Base-by-base conservation (phyloP, 2,113 vertebrate species). In the Callospermophilus lateralis region DNA sequence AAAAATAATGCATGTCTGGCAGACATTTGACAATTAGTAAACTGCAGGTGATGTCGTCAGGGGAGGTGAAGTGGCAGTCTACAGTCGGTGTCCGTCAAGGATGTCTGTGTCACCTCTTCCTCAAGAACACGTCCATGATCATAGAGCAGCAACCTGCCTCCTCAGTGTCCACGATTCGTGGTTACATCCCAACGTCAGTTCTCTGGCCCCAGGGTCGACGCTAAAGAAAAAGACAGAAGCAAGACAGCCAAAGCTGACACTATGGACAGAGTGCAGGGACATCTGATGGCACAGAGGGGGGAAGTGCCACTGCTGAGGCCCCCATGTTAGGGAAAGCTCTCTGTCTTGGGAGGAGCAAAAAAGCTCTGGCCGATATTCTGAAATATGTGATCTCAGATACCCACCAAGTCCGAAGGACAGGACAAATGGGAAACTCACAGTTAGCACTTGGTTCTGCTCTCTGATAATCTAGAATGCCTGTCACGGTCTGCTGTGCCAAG, bases 131-230 rank as follows among this genome's bases (percentile, higher is more conserved):
- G 28, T 65, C 37, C n/a, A 26, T 22, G 24, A 48, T 79, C 26
- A 15, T 3, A 53, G 8, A 32, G 58, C 37, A n/a, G 30, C 16
- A 28, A 4, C 76, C 55, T 34, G 6, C 83, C n/a, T 15, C 42
- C 19, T 24, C 20, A 22, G 2, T 0, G n/a, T 9, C 67, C 76
- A 37, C 6, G 16, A 65, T 85, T 15, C 84, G 4, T 28, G 90
- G 91, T 81, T 95, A 80, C 13, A 8, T 77, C 72, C 42, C 73
- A 93, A 77, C 80, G 85, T 73, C 86, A 85, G 76, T 93, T 97
- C 79, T 94, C 85, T 32, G 68, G 15, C 42, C 58, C 24, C 2
- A 32, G n/a, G 48, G 12, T 89, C 74, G 34, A 45, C 37, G 6
- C n/a, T 72, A 32, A 32, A 39, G 28, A 32, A 89, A 90, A 26